Evolutionary conservation across 2,797 vertebrate genomes (phyloP).

Genomic region (Onychomys leucogaster): DNA sequence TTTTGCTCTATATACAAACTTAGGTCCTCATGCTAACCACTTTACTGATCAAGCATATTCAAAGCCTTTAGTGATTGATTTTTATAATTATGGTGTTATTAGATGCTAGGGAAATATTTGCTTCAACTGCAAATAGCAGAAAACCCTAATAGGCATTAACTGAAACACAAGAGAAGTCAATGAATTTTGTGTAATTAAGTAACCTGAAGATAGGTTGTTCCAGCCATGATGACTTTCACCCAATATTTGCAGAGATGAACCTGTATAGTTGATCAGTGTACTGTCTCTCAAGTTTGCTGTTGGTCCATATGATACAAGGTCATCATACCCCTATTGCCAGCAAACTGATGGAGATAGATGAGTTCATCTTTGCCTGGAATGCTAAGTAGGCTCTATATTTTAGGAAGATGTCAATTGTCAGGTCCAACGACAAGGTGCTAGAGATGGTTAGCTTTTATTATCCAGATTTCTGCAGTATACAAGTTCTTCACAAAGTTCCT

Average conservation of each 20-base stretch:
- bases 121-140: not conserved
- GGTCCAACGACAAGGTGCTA: not conserved
- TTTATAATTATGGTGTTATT: not conserved
- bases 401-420: not conserved
- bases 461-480: not conserved
- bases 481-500: not conserved
- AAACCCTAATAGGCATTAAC: not conserved
- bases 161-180: not conserved
- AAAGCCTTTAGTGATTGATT: not conserved
- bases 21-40: not conserved
- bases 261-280: not conserved
- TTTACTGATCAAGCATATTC: not conserved
- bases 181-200: not conserved
- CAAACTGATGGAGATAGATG: not conserved
- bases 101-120: not conserved
- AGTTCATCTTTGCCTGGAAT: not conserved
- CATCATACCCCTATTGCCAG: not conserved
- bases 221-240: not conserved
- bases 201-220: not conserved
- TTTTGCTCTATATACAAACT: not conserved
- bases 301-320: not conserved
- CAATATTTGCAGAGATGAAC: not conserved
- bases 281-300: not conserved
- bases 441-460: not conserved
- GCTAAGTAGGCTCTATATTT: slow-evolving; percentile 23